Conservation (phyloP, 1,140 invertebrate species). For the Achatina immaculata region DNA sequence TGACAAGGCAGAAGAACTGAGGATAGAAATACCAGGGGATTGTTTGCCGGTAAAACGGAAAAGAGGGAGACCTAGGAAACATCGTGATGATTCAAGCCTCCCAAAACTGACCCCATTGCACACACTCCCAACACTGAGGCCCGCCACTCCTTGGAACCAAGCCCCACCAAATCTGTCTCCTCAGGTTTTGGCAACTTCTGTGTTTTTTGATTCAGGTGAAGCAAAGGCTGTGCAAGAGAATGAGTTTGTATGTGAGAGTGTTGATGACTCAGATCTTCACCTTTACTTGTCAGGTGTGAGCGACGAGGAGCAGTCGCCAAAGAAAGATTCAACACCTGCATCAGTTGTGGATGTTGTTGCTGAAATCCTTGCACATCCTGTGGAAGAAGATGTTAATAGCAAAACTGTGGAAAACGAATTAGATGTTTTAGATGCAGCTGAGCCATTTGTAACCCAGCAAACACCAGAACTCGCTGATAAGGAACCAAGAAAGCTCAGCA, state of each 20-base stretch:
- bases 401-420: too few species aligned
- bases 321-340: not conserved
- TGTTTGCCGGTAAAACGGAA: not conserved
- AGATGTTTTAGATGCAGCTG: not conserved
- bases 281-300: slow-evolving; percentile 30
- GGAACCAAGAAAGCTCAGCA: not conserved
- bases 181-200: not conserved
- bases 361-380: not conserved
- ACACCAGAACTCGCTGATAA: not conserved
- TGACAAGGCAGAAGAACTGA: not conserved
- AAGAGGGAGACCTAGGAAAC: slow-evolving; percentile 18
- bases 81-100: not conserved
- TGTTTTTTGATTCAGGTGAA: not conserved
- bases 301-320: slow-evolving; percentile 16
- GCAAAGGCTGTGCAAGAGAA: not conserved
- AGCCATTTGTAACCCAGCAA: not conserved
- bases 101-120: slow-evolving; percentile 2
- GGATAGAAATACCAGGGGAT: slow-evolving; percentile 11
- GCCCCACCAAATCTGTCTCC: slow-evolving; percentile 27
- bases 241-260: slow-evolving; percentile 18
- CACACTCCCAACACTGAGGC: not conserved
- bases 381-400: not conserved
- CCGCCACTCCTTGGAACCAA: not conserved
- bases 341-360: not conserved
- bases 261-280: slow-evolving; percentile 33